Conservation (phyloP, 2,113 vertebrate genomes). For the Pampusana beccarii region DNA sequence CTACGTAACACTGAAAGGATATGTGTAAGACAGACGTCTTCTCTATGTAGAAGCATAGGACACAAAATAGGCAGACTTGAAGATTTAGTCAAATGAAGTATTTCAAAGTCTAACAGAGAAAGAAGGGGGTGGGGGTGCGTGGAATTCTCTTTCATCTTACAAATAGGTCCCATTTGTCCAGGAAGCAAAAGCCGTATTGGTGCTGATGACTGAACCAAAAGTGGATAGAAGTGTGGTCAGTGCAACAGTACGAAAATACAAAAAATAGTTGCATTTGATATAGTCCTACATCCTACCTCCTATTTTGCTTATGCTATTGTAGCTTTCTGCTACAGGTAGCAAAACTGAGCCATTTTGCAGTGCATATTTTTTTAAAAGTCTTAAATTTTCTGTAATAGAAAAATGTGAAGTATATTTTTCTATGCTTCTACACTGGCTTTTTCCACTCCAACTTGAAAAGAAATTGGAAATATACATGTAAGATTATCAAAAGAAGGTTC, state of each 20-base stretch:
- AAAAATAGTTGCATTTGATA: not conserved
- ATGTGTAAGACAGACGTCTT: not conserved
- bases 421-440: not conserved
- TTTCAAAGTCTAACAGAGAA: not conserved
- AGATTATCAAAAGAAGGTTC: not conserved
- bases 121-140: fast-evolving
- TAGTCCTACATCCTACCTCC: not conserved
- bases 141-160: not conserved
- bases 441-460: not conserved
- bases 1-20: not conserved
- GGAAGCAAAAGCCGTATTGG: not conserved
- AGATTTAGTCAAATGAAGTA: not conserved
- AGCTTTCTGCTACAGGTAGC: not conserved
- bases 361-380: too few relatives aligned
- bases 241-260: not conserved
- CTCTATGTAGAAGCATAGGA: not conserved
- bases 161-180: not conserved
- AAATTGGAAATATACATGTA: not conserved
- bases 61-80: not conserved
- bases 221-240: not conserved
- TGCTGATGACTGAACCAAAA: not conserved
- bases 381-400: not conserved
- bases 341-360: not conserved
- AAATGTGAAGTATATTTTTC: not conserved
- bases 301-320: not conserved